Base-by-base conservation (phyloP, 2,113 vertebrate genomes). In the Microcebus tavaratra region DNA sequence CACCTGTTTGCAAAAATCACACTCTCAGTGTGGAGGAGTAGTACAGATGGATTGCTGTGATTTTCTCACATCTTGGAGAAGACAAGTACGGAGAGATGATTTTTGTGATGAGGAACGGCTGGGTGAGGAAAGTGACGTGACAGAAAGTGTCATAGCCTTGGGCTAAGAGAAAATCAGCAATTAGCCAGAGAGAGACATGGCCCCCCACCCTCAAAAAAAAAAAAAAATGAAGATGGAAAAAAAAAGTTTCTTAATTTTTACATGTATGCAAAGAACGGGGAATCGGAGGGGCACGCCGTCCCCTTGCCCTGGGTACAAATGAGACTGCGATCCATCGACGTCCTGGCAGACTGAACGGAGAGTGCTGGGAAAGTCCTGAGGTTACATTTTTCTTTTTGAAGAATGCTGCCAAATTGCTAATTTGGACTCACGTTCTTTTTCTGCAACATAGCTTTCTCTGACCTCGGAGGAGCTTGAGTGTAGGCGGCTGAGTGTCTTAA, bases 101-200 rank as follows among this genome's bases (percentile, higher is more conserved):
- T 97, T 96, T 84, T 93, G 80, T 63, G 65, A 95, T 84, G 93
- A 81, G 83, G 42, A 95, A 61, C 31, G 34, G 45, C 86, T 79
- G 88, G 95, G 45, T 0, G 8, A 96, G 90, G 65, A 97, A 94
- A 92, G 21, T 88, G 79, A 92, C 73, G 72, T 97, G 95, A 97
- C 89, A 95, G 48, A 93, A 97, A 83, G 21, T 97, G 88, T 96
- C 95, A 95, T 93, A 75, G 83, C 96, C 96, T 94, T 92, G 72
- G 88, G 97, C 91, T 98, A 96, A 92, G 81, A 97, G 93, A 96
- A 96, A 96, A 97, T 97, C 95, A 98, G 75, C 88, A 91, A 86
- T 96, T 98, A 95, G 70, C 91, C 55, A 90, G 4, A 90, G 95
- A 80, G 93, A 96, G 88, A 67, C 0, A 14, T 70, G 45, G 29